These are phyloP conservation scores for Amazonetta brasiliensis DNA, from an alignment of 2,797 vertebrate genomes.

Conservation along the genomic window DNA sequence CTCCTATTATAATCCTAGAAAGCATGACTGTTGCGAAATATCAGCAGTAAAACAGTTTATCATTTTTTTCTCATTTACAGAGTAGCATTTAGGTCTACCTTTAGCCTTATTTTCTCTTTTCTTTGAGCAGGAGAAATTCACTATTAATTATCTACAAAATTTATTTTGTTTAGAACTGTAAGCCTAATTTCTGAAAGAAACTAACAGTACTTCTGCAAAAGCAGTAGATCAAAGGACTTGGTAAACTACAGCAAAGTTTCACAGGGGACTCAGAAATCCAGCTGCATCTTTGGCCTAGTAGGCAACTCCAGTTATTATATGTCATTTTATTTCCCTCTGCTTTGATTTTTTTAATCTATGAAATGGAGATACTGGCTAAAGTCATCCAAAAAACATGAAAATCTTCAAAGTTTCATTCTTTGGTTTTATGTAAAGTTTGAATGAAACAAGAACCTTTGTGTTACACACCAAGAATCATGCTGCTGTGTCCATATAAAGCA, in stretches of 20 bases:
- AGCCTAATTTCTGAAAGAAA: not conserved
- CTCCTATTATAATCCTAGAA: not conserved
- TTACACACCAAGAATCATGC: not conserved
- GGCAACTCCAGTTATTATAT: not conserved
- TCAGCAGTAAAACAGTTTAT: not conserved
- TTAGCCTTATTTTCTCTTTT: not conserved
- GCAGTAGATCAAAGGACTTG: not conserved
- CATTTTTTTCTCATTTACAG: not conserved
- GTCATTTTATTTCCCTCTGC: not conserved
- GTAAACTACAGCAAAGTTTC: not conserved
- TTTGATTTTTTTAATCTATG: slow-evolving; percentile 19
- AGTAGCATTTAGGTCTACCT: not conserved
- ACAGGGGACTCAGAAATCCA: not conserved
- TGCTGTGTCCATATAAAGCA: not conserved
- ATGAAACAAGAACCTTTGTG: not conserved
- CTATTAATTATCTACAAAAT: not conserved
- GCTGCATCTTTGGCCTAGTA: not conserved
- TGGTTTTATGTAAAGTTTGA: not conserved
- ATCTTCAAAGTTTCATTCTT: not conserved
- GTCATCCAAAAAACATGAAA: not conserved
- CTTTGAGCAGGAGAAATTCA: not conserved
- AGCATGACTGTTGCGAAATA: not conserved
- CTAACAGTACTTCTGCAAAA: not conserved
- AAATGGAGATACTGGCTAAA: not conserved
- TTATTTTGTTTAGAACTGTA: not conserved